Conservation (phyloP, 1,140 invertebrate genomes). For the Archegozetes longisetosus region DNA sequence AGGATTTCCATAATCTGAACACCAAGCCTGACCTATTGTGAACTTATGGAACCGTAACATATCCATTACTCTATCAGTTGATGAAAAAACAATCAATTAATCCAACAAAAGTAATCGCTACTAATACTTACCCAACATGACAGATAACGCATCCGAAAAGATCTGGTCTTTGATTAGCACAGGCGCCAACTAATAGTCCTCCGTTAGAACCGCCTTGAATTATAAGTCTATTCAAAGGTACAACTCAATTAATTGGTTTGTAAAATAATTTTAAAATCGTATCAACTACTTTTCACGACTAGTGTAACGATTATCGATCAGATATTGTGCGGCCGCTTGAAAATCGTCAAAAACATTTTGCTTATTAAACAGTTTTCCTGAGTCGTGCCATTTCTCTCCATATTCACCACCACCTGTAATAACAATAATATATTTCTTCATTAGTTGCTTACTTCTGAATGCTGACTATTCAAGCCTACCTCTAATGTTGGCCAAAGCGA, state of each 20-base stretch:
- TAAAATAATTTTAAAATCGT: background rate
- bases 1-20: conserved; percentile 83
- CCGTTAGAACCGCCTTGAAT: conserved; percentile 95
- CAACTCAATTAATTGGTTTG: background rate
- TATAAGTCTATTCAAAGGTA: conserved; percentile 35
- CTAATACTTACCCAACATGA: conserved; percentile 79
- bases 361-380: conserved; percentile 73
- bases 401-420: conserved; percentile 62
- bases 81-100: conserved; percentile 16
- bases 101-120: no score
- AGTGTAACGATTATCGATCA: conserved; percentile 69
- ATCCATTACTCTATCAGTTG: conserved; percentile 66
- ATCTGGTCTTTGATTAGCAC: conserved; percentile 85
- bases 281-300: conserved; percentile 38
- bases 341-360: conserved; percentile 98
- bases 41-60: conserved; percentile 97
- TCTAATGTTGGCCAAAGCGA: conserved; percentile 82
- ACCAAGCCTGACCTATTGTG: conserved; percentile 93
- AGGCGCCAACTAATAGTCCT: conserved; percentile 78
- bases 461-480: no score
- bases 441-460: no score
- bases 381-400: conserved; percentile 92
- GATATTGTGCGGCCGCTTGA: conserved; percentile 74
- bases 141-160: conserved; percentile 77
- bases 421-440: conserved; percentile 15